Base-by-base conservation (phyloP, 2,113 vertebrate genomes). In the Rhodinocichla rosea region DNA sequence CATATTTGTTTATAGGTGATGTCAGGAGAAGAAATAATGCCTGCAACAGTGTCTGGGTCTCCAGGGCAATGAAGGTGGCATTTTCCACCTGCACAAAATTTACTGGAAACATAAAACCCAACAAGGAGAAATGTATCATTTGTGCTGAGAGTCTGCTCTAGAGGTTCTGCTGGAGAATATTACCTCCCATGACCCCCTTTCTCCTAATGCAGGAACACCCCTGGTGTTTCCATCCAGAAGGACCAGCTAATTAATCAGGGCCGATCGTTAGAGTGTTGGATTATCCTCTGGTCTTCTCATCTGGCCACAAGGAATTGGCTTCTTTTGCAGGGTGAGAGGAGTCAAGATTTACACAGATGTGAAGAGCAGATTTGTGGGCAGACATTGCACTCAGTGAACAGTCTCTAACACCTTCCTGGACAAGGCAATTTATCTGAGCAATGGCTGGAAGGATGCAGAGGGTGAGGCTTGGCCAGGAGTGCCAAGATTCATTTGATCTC, bases 81-180 rank as follows among this genome's bases (percentile, higher is more conserved):
- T 67, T 93, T 95, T 85, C 78, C 63, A 94, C 24, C 84, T n/a
- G 39, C 78, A 85, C 55, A 74, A 86, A 94, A 95, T 97, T 92
- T 95, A 95, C 67, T 77, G 84, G 47, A 64, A 83, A 40, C 93
- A 90, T 96, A 95, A 96, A 96, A 95, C 67, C n/a, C 84, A 83
- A 40, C 30, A 39, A 83, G 82, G 55, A 90, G 67, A 86, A 92
- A 95, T 74, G 68, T 42, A 63, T 91, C 45, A 57, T 83, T 80
- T 77, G 62, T 79, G 76, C 42, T 91, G 65, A 79, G 80, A 84
- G 70, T 23, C 74, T 53, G 49, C 47, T 52, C 1, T 4, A 39
- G 84, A 82, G 44, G 45, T 73, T 89, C 65, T 92, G 63, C 53
- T 63, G 44, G 37, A 80, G 59, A 69, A 33, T 70, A 39, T 88